Evolutionary conservation across 2,888 invertebrate genomes (phyloP).

Genomic region (Zhengitettix transpicula): DNA sequence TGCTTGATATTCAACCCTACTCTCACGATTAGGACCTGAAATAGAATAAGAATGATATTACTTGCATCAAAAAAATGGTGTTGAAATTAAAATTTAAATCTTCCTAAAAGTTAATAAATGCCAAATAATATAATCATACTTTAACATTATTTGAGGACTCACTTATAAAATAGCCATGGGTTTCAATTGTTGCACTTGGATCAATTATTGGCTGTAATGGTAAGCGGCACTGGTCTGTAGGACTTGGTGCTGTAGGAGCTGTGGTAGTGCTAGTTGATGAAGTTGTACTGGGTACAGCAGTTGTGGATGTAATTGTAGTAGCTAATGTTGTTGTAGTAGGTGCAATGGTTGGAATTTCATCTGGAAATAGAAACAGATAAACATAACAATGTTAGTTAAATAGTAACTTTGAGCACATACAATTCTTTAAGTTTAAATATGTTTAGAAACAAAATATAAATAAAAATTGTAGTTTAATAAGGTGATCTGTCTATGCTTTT

Average conservation of each 20-base stretch:
- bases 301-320: constrained; percentile 13
- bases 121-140: no score
- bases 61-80: not conserved
- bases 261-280: constrained; percentile 14
- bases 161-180: not conserved
- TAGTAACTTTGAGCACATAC: no score
- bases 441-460: no score
- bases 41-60: not conserved
- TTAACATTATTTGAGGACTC: not conserved
- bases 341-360: not conserved
- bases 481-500: no score
- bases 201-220: constrained; percentile 34
- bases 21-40: not conserved
- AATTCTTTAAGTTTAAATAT: no score
- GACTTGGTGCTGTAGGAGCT: constrained; percentile 18
- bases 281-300: constrained; percentile 16
- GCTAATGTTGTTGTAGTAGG: constrained; percentile 14
- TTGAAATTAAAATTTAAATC: not conserved
- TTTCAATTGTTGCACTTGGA: constrained; percentile 14
- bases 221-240: constrained; percentile 27
- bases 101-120: not conserved
- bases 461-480: no score
- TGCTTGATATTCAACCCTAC: constrained; percentile 39
- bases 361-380: not conserved
- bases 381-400: no score